Percentiles rank a stretch among this genome's conserved stretches.
Conservation (phyloP, 2,797 vertebrate genomes). For the Notolabrus celidotus region DNA sequence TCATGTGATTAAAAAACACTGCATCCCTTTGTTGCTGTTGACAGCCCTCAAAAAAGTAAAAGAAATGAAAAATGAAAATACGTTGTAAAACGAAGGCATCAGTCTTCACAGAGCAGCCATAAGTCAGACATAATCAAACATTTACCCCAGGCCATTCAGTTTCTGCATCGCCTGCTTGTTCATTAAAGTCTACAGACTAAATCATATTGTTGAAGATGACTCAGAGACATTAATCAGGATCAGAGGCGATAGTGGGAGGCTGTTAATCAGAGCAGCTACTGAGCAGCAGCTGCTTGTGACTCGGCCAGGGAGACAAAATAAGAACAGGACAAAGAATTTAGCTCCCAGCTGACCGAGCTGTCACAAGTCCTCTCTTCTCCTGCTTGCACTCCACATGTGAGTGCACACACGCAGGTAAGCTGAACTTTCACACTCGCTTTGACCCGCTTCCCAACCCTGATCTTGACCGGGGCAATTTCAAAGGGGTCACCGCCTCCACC, state of each 20-base stretch:
- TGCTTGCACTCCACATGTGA: conserved; percentile 30
- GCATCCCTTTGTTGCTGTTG: no score
- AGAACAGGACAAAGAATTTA: neutral
- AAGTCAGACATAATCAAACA: neutral
- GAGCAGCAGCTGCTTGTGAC: conserved; percentile 12
- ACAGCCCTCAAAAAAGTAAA: no score
- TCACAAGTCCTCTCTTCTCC: neutral
- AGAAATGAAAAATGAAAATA: no score
- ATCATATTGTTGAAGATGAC: conserved; percentile 24
- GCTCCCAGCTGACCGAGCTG: neutral
- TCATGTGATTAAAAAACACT: no score
- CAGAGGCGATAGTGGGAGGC: conserved; percentile 16
- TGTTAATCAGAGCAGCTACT: conserved; percentile 36
- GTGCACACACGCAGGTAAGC: conserved; percentile 29
- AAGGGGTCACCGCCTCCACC: conserved; percentile 40
- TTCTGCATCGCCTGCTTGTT: conserved; percentile 19
- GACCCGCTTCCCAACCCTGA: conserved; percentile 62
- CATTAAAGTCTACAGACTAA: conserved; percentile 17
- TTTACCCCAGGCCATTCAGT: neutral
- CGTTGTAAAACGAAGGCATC: no score
- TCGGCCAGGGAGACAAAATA: conserved; percentile 8
- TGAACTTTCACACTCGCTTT: conserved; percentile 26
- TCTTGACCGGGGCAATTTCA: conserved; percentile 56
- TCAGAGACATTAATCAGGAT: conserved; percentile 44
- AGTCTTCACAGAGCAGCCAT: no score